phyloP scores from a whole-genome alignment of 2,797 vertebrate species.

The Tokudaia tokunoshimensis region DNA sequence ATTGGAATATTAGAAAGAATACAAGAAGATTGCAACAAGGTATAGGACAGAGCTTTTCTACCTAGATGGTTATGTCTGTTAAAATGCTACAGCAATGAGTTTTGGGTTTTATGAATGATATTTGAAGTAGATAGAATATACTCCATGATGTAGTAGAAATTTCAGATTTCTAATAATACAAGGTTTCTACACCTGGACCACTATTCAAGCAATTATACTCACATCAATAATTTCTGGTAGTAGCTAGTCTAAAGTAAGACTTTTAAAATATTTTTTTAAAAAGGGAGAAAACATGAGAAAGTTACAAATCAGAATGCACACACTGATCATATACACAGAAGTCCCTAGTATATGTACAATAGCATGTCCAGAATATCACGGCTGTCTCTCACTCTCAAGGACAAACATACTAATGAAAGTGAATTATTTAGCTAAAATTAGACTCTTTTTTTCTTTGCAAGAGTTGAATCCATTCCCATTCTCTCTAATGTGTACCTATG shows the following conservation, averaged over 20 bases:
- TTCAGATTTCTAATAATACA: not conserved
- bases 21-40: not conserved
- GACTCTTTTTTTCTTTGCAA: not conserved
- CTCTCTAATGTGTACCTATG: not conserved
- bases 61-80: not conserved
- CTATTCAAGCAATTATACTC: not conserved
- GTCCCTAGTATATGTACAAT: not conserved
- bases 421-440: conserved; percentile 24
- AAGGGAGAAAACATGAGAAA: not conserved
- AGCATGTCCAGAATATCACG: not conserved
- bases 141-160: not conserved
- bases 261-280: conserved; percentile 37
- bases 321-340: not conserved
- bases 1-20: not conserved
- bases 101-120: conserved; percentile 14
- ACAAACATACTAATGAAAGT: conserved; percentile 4
- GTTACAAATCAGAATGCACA: not conserved
- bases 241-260: not conserved
- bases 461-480: not conserved
- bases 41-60: not conserved
- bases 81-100: not conserved
- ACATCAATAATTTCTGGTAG: not conserved
- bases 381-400: not conserved
- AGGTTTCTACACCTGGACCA: conserved; percentile 18
- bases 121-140: not conserved